These are phyloP conservation scores for Zenarchopterus dispar DNA, from an alignment of 2,797 vertebrate genomes.

Conservation along the genomic window DNA sequence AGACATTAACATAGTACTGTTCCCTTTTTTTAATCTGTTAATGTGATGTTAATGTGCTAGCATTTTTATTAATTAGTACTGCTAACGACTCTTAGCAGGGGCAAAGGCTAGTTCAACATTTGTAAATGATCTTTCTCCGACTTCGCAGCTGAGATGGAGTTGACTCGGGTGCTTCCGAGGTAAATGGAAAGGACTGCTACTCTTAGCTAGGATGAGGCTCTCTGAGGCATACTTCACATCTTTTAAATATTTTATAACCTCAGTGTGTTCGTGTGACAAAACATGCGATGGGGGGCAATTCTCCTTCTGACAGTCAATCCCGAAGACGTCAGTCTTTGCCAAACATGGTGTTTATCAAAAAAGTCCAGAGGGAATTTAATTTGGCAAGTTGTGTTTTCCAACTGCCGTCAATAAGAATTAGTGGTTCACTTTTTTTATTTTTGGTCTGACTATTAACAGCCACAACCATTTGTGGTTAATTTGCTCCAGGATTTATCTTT, in stretches of 20 bases:
- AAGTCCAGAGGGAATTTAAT: constrained; percentile 47
- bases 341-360: constrained; percentile 56
- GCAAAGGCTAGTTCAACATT: too few relatives aligned
- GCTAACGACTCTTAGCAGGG: too few relatives aligned
- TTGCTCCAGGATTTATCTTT: constrained; percentile 62
- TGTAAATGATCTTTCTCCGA: not conserved
- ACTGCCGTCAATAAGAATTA: constrained; percentile 43
- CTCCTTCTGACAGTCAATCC: constrained; percentile 52
- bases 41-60: too few relatives aligned
- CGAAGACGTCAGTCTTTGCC: constrained; percentile 41
- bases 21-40: too few relatives aligned
- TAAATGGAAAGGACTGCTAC: constrained; percentile 2
- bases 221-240: constrained; percentile 25
- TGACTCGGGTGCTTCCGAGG: too few relatives aligned
- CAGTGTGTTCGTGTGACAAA: constrained; percentile 45
- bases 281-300: constrained; percentile 43
- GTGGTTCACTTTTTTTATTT: constrained; percentile 55
- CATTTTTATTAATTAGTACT: too few relatives aligned
- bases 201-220: constrained; percentile 35
- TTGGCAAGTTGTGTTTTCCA: constrained; percentile 53
- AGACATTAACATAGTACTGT: too few relatives aligned
- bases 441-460: constrained; percentile 58
- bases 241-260: constrained; percentile 53
- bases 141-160: too few relatives aligned
- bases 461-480: constrained; percentile 62